phyloP scores from a whole-genome alignment of 2,888 invertebrate genomes.

The Drosophila paranaensis region DNA sequence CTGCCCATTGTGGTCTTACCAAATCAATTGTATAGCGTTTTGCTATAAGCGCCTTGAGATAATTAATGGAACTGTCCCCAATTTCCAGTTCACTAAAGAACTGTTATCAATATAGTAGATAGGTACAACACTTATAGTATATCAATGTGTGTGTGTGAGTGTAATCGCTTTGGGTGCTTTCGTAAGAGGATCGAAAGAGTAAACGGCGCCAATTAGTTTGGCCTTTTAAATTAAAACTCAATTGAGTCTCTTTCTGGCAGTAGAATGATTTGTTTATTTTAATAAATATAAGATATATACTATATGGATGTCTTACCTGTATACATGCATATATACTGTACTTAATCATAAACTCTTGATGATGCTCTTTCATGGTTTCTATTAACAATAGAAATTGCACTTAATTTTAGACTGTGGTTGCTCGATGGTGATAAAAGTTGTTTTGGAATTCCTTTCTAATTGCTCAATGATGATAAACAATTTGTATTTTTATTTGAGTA shows the following conservation, averaged over 20 bases:
- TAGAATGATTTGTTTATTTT: constrained; percentile 2
- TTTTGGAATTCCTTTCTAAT: neutral
- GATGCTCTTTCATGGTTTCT: neutral
- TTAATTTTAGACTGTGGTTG: neutral
- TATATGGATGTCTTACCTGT: constrained; percentile 3
- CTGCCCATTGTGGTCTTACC: constrained; percentile 19
- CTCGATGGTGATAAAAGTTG: neutral
- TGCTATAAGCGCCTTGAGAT: constrained; percentile 12
- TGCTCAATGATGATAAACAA: neutral
- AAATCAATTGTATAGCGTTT: constrained; percentile 15
- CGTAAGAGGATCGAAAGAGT: constrained; percentile 14
- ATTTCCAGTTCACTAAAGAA: constrained; percentile 5
- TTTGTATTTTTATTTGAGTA: neutral
- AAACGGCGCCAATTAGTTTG: constrained; percentile 21
- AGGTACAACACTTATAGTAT: neutral
- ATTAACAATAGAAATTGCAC: neutral
- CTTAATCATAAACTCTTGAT: neutral
- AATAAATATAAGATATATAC: neutral
- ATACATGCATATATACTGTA: neutral
- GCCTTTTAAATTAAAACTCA: constrained; percentile 15
- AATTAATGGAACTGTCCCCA: constrained; percentile 19
- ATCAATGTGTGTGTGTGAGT: neutral
- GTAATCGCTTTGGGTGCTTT: constrained; percentile 4
- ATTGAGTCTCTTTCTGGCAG: constrained; percentile 11
- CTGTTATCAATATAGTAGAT: constrained; percentile 11